Evolutionary conservation across 2,113 vertebrate species (phyloP).

Genomic region (Bos indicus): DNA sequence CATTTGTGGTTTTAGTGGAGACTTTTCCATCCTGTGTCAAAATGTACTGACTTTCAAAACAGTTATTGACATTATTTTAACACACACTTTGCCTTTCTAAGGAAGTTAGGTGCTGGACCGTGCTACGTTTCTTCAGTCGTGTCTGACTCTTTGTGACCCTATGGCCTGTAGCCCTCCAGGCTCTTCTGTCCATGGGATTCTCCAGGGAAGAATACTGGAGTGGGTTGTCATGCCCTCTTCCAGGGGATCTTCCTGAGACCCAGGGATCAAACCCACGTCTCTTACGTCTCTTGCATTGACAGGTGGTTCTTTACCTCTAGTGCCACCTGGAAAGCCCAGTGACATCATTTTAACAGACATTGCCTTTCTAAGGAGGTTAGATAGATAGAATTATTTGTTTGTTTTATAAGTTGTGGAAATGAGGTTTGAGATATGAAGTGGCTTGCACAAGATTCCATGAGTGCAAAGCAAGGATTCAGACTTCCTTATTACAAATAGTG

Average conservation of each 20-base stretch:
- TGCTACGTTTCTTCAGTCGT: not conserved
- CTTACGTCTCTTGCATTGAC: not conserved
- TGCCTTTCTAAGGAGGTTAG: not conserved
- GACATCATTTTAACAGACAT: not conserved
- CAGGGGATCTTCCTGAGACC: not conserved
- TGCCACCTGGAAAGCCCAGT: not conserved
- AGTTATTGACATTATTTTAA: not conserved
- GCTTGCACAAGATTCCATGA: not conserved
- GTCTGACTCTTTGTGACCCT: not conserved
- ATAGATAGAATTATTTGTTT: not conserved
- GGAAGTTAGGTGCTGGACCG: not conserved
- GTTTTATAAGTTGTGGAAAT: not conserved
- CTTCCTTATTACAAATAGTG: not conserved
- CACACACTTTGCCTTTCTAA: not conserved
- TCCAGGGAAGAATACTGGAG: not conserved
- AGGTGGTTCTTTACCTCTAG: not conserved
- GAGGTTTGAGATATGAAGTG: not conserved
- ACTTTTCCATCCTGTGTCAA: not conserved
- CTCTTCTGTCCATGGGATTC: not conserved
- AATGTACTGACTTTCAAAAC: not conserved
- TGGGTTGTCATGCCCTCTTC: not conserved
- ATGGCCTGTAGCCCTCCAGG: not conserved
- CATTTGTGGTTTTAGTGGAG: not conserved
- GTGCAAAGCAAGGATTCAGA: not conserved
- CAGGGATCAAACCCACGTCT: not conserved